A percentile compares a stretch with the other conserved stretches of the same genome.
Conservation (phyloP, 2,797 vertebrate species). For the Furcifer pardalis region DNA sequence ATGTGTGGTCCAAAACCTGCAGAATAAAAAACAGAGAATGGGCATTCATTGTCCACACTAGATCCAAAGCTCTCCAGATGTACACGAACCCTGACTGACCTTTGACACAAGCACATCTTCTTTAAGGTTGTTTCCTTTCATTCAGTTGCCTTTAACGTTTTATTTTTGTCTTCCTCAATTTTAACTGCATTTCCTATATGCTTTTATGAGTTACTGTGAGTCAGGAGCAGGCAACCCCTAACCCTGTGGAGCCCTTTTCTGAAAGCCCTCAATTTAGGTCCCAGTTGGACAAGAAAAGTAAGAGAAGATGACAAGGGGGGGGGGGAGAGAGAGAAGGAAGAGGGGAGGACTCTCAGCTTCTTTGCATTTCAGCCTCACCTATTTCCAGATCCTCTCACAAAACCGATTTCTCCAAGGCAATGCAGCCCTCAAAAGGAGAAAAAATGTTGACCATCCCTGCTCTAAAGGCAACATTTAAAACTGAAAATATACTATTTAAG, state of each 20-base stretch:
- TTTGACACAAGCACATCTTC: not conserved
- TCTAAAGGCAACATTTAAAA: not conserved
- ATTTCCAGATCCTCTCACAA: too few species aligned
- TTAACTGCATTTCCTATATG: not conserved
- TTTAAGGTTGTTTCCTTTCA: not conserved
- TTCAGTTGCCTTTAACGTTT: not conserved
- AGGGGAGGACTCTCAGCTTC: not conserved
- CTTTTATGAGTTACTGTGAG: not conserved
- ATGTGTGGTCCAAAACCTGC: slow-evolving; percentile 94
- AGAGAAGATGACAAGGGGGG: not conserved
- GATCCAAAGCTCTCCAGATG: not conserved
- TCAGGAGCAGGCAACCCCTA: not conserved
- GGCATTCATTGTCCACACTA: slow-evolving; percentile 29
- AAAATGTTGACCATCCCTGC: not conserved
- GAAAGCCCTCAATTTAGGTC: not conserved
- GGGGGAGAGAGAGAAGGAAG: not conserved
- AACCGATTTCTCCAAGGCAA: not conserved
- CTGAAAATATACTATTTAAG: not conserved
- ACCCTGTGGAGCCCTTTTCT: not conserved
- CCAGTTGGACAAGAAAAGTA: not conserved
- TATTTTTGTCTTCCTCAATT: not conserved
- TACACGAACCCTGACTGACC: not conserved
- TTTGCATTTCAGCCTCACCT: too few species aligned
- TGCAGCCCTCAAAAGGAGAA: not conserved
- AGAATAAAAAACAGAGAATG: slow-evolving; percentile 32